Evolutionary conservation across 2,888 invertebrate species (phyloP).

Genomic region (Smittia sp.): DNA sequence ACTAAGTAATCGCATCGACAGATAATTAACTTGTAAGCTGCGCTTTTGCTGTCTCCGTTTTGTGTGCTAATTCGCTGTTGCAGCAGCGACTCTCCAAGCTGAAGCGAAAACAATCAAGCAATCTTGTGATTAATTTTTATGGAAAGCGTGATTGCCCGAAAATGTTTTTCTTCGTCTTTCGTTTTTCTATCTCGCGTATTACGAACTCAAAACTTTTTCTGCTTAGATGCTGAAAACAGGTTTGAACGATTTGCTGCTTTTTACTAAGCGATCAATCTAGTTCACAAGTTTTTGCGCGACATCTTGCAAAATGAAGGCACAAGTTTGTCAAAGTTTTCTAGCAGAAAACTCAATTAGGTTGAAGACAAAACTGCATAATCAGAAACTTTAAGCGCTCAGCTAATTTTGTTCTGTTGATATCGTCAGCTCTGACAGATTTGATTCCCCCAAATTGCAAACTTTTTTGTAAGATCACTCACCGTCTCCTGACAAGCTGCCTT

Average conservation of each 20-base stretch:
- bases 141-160: slow-evolving; percentile 38
- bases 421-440: not conserved
- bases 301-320: no score
- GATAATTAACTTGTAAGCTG: no score
- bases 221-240: not conserved
- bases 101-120: slow-evolving; percentile 6
- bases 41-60: not conserved
- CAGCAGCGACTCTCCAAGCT: not conserved
- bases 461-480: slow-evolving; percentile 48
- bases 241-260: not conserved
- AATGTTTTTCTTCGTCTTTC: slow-evolving; percentile 13
- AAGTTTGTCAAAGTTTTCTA: no score
- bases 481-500: slow-evolving; percentile 52
- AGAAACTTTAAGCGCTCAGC: no score
- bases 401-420: no score
- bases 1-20: no score
- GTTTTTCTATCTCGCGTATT: not conserved
- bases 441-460: not conserved
- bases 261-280: not conserved
- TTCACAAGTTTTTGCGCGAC: no score
- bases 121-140: slow-evolving; percentile 37
- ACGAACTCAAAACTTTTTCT: not conserved
- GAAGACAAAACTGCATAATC: no score
- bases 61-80: not conserved
- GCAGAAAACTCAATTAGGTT: no score